Conservation (phyloP, 2,113 vertebrate species). For the Chionomys nivalis region DNA sequence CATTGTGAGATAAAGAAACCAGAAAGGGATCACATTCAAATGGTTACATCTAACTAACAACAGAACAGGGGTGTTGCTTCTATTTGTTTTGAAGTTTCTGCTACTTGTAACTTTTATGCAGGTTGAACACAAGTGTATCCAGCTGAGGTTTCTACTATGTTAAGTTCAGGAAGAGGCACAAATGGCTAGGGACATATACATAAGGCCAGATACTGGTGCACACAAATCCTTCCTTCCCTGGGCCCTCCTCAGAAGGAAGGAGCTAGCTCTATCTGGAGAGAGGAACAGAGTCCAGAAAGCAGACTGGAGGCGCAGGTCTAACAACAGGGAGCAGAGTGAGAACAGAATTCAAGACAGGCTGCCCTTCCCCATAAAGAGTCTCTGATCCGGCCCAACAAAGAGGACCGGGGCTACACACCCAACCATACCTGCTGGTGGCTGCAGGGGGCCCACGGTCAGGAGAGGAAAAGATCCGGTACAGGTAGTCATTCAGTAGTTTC, state of each 20-base stretch:
- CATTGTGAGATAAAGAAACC: background rate
- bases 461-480: conserved; percentile 92
- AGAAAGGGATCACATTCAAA: background rate
- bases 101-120: background rate
- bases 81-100: background rate
- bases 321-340: background rate
- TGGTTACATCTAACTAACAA: background rate
- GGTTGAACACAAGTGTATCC: background rate
- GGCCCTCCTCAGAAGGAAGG: background rate
- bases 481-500: conserved; percentile 94
- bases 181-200: background rate
- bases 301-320: background rate
- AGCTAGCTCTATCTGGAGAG: background rate
- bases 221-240: background rate
- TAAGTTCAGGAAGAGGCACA: background rate
- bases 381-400: conserved; percentile 7
- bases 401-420: background rate
- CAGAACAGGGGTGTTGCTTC: background rate
- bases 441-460: conserved; percentile 84
- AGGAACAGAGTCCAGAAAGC: background rate
- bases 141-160: background rate
- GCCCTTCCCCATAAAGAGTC: background rate
- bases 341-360: background rate
- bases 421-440: conserved; percentile 91
- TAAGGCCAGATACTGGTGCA: background rate